Base-by-base conservation (phyloP, 53 echinoderm and acorn worm genomes). In the Crossaster papposus region DNA sequence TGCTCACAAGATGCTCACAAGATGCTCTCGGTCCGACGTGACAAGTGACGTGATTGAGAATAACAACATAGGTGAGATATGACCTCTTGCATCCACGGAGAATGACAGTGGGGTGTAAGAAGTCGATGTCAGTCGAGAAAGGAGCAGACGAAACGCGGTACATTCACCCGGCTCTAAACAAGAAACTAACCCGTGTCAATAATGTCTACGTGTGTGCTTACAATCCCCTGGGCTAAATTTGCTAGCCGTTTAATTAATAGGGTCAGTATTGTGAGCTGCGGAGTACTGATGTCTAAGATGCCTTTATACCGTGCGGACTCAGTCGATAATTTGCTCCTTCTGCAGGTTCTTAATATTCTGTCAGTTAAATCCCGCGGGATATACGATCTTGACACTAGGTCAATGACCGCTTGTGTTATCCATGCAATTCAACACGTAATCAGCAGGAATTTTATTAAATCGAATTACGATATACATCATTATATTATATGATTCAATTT, bases 11-110 rank as follows among this genome's bases (percentile, higher is more conserved):
- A 38, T 44, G 63, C 37, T 51, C 68, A 50, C 24, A 26, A 83
- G 75, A 74, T 74, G 6, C 36, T 70, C 37, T 36, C 50, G 65
- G n/a, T 28, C 26, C 72, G 73, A 85, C 64, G 85, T 85, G 85
- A 72, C 85, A 85, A 85, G 85, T 85, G 85, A 85, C 85, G 52
- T 73, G 55, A 71, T 72, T 30, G 85, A 85, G 73, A 72, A 51
- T 85, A 68, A 65, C 65, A 64, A 68, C 36, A 70, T 24, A 68
- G 15, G 26, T 50, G 24, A 64, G 7, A 23, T 34, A 13, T n/a
- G 63, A 70, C 44, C 58, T 50, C 65, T 9, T 65, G 68, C 65
- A 4, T 20, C 32, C 75, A 35, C 17, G 34, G 75, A 3, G 75
- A 33, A 34, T 15, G 35, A 29, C 13, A 33, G 82, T 14, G 26